A percentile compares a stretch with the other conserved stretches of the same genome.
Evolutionary conservation across 2,113 vertebrate genomes (phyloP).

Genomic region (Salminus brasiliensis): DNA sequence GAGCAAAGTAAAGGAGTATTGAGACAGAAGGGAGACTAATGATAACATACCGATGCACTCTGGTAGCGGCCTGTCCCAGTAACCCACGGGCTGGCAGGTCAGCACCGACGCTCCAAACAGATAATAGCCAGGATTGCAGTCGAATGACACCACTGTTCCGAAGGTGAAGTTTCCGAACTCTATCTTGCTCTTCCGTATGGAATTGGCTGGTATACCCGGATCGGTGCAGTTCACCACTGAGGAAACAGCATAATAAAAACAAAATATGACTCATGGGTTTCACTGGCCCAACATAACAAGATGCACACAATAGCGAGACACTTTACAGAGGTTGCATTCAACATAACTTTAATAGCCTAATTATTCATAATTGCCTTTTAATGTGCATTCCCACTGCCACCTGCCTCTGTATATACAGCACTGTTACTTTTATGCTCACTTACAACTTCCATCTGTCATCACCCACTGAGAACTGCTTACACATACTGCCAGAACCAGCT

Average conservation of each 20-base stretch:
- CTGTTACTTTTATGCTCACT: not conserved
- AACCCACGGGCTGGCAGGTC: slow-evolving; percentile 90
- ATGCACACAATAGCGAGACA: not conserved
- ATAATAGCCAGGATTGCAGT: slow-evolving; percentile 96
- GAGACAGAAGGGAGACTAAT: not conserved
- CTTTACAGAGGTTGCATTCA: slow-evolving; percentile 10
- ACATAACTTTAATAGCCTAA: not conserved
- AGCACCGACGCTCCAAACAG: slow-evolving; percentile 95
- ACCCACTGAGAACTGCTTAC: not conserved
- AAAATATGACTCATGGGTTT: not conserved
- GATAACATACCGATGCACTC: slow-evolving; percentile 92
- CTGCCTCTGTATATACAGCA: not conserved
- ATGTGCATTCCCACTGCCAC: not conserved
- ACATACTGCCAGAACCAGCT: not conserved
- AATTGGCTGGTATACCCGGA: slow-evolving; percentile 94
- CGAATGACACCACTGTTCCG: slow-evolving; percentile 95
- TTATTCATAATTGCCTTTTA: not conserved
- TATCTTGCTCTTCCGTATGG: slow-evolving; percentile 96
- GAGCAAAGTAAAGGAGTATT: not conserved
- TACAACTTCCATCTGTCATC: slow-evolving; percentile 3
- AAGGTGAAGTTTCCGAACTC: slow-evolving; percentile 98
- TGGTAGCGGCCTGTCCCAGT: slow-evolving; percentile 96
- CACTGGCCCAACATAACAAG: not conserved
- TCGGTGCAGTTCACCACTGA: slow-evolving; percentile 96
- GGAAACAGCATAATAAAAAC: slow-evolving; percentile 34